Evolutionary conservation across 1,140 invertebrate species (phyloP), one percentile per base, ranked within the genome.

Genomic region (Hermatobates lingyangjiaoensis): DNA sequence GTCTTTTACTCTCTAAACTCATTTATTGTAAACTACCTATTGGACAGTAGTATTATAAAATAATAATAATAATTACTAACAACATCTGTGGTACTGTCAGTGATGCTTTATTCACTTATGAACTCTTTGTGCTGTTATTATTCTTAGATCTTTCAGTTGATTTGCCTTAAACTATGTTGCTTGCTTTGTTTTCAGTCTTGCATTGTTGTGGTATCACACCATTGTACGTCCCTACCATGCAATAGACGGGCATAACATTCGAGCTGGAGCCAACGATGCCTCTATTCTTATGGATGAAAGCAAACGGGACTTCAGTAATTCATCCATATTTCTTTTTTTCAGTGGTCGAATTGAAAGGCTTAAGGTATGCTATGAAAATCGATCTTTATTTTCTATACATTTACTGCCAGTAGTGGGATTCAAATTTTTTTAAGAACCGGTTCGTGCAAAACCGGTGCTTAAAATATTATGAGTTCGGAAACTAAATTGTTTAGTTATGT

Each of bases 191-290:
- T 62, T 48, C 52, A 80, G 78, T 15, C 68, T 84, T 52, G 71
- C 76, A 0, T 62, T 84, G 34, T 60, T 83, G 26, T 83, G 80
- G 79, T 83, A 82, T 60, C 79, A 83, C 57, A 82, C 80, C 1
- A 78, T 83, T 26, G 73, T 83, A 1, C 66, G 76, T 27, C 80
- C 80, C 27, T 81, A 81, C 62, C 82, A 80, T 59, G 76, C 75
- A 1, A 64, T 81, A 7, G 78, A 83, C 59, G 78, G 77, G 1
- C 67, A 62, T 24, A 76, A 77, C 59, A 69, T 75, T 0, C 63
- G 68, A 58, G 74, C 74, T 20, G 77, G 77, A 1, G 71, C 77
- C 1, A 65, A 71, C 48, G 71, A 72, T 18, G 77, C 79, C 4
- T 71, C 71, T 51, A 63, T 68, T 28, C 67, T 83, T 21, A 71